Evolutionary conservation across 2,888 invertebrate species (phyloP).

Genomic region (Anaspis maculata): DNA sequence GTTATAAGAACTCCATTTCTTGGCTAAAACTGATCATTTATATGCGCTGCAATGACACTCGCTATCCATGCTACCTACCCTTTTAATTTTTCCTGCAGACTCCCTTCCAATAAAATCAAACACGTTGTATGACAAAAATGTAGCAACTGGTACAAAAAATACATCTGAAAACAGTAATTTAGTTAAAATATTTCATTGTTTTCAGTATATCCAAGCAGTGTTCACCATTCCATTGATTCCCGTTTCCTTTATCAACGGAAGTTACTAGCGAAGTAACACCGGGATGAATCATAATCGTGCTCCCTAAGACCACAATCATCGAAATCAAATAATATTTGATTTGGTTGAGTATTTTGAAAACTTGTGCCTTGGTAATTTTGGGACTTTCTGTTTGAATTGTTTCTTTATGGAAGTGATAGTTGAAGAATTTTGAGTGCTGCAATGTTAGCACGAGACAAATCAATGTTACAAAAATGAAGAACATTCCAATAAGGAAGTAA

Average conservation of each 20-base stretch:
- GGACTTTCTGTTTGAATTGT: not conserved
- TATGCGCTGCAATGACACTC: slow-evolving; percentile 1
- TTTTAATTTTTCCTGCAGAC: slow-evolving; percentile 7
- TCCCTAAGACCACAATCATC: slow-evolving; percentile 8
- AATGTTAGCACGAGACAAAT: slow-evolving; percentile 2
- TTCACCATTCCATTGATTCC: slow-evolving; percentile 15
- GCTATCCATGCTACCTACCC: slow-evolving; percentile 3
- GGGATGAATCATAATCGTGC: slow-evolving; percentile 15
- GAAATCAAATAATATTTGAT: slow-evolving; percentile 9
- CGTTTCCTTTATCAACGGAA: slow-evolving; percentile 11
- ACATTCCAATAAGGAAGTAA: slow-evolving; percentile 14
- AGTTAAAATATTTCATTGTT: slow-evolving; percentile 1
- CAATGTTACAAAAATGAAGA: slow-evolving; percentile 8
- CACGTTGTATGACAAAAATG: slow-evolving; percentile 11
- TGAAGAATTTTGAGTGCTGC: slow-evolving; percentile 9
- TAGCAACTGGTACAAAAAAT: slow-evolving; percentile 13
- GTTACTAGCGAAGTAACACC: slow-evolving; percentile 14
- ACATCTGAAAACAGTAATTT: slow-evolving; percentile 11
- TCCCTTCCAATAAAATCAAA: slow-evolving; percentile 16
- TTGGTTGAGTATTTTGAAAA: slow-evolving; percentile 5
- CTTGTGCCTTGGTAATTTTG: slow-evolving; percentile 3
- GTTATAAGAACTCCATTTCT: slow-evolving; percentile 3
- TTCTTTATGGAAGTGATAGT: slow-evolving; percentile 4
- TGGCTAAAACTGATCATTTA: slow-evolving; percentile 6
- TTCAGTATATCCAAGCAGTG: slow-evolving; percentile 1